These are phyloP conservation scores for Syrrhaptes paradoxus DNA, from an alignment of 2,113 vertebrate genomes.

Conservation along the genomic window DNA sequence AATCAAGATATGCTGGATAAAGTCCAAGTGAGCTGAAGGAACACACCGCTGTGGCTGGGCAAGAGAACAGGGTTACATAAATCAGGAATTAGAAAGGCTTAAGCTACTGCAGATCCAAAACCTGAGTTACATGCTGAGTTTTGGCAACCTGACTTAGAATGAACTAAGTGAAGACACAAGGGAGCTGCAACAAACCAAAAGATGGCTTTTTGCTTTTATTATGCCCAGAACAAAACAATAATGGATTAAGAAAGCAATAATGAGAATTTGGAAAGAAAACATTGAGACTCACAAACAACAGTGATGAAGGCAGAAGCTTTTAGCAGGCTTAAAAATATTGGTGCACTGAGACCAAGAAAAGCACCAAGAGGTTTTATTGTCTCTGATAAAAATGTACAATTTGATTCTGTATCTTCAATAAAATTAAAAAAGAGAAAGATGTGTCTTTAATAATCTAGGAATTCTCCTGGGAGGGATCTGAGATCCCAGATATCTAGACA, in stretches of 20 bases:
- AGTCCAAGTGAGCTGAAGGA: not conserved
- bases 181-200: not conserved
- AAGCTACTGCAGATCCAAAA: not conserved
- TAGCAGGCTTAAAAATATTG: not conserved
- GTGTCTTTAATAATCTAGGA: not conserved
- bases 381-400: not conserved
- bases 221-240: not conserved
- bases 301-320: not conserved
- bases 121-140: not conserved
- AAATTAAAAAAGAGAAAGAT: not conserved
- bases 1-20: not conserved
- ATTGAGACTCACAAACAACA: not conserved
- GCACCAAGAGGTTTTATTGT: not conserved
- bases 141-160: not conserved
- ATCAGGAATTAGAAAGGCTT: not conserved
- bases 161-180: not conserved
- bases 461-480: not conserved
- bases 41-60: not conserved
- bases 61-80: not conserved
- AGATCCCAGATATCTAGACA: not conserved
- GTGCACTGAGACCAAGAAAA: not conserved
- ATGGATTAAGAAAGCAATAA: not conserved
- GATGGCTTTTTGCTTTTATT: not conserved
- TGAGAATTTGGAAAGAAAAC: not conserved
- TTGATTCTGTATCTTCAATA: not conserved